A percentile compares a stretch with the other conserved stretches of the same genome.
phyloP scores from a whole-genome alignment of 2,797 vertebrate genomes.

The Argya squamiceps region DNA sequence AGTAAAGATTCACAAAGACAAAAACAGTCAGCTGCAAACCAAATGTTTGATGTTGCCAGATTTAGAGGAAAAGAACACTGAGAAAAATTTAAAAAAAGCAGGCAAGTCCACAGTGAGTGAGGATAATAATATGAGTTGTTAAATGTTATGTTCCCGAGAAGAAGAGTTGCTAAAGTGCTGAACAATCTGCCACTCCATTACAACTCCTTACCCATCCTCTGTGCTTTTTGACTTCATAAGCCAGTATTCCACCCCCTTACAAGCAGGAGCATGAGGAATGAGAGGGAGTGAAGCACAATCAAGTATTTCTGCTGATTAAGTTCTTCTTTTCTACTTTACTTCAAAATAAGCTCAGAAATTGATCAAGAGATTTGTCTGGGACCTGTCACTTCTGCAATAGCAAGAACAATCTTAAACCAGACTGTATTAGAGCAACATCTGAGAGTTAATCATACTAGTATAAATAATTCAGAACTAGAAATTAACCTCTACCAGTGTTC shows the following conservation, averaged over 20 bases:
- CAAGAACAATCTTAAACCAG: background rate
- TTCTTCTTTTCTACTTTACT: background rate
- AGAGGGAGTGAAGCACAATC: background rate
- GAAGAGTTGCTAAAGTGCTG: background rate
- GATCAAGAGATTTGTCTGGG: background rate
- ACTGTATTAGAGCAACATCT: rapidly evolving
- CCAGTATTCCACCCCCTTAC: background rate
- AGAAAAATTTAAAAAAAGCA: background rate
- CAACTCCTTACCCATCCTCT: background rate
- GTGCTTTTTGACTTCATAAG: background rate
- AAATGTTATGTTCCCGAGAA: background rate
- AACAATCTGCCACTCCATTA: background rate
- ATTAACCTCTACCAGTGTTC: background rate
- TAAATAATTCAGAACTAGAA: background rate
- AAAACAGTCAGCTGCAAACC: background rate
- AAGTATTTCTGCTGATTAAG: background rate
- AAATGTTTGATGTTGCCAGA: background rate
- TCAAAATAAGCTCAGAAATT: background rate
- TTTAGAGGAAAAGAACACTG: background rate
- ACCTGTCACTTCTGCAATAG: background rate
- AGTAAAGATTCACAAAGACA: background rate
- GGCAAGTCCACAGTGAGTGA: background rate
- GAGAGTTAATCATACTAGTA: background rate
- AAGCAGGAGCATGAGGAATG: background rate
- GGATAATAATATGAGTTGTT: background rate